Base-by-base conservation (phyloP, 2,113 vertebrate genomes). In the Myiopsitta monachus region DNA sequence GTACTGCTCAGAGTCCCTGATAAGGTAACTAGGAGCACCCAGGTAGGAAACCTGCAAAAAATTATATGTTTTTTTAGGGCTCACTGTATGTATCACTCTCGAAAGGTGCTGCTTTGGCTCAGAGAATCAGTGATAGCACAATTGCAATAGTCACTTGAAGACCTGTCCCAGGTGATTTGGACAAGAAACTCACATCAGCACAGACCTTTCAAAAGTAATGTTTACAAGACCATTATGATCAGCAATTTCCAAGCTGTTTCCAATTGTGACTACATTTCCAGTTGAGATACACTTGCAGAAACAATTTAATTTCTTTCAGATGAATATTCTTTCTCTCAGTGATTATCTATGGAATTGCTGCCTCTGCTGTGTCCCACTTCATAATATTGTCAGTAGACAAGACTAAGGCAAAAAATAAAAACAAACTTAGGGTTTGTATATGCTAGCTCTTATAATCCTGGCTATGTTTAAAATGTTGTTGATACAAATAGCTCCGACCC, bases 261-360 rank as follows among this genome's bases (percentile, higher is more conserved):
- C 51, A 78, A 41, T 87, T 94, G 89, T 91, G 74, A 89, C 66
- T 91, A 68, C 9, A 52, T 36, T 92, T 97, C 81, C 93, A 95
- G 64, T 94, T 88, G 95, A 93, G 86, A 94, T 75, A 77, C 26
- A 39, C 55, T 96, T 91, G 68, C 68, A 91, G 57, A 96, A 97
- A 85, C 39, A 83, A 92, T 91, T 95, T 92, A 78, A 92, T 87
- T 94, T 87, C 77, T 92, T 95, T 91, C 87, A 95, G 81, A 89
- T 91, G 81, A 95, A 91, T 57, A 66, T 52, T 82, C 7, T 41
- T 95, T 87, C 93, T 92, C 84, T 73, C 52, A 95, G 79, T 0
- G 4, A 92, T 91, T 92, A 95, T 52, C 77, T 82, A 41, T 46
- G 38, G 91, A 92, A 92, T 68, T 87, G 70, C 57, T 89, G 57